Base-by-base conservation (phyloP, 1,140 invertebrate genomes). In the Tachypleus tridentatus region DNA sequence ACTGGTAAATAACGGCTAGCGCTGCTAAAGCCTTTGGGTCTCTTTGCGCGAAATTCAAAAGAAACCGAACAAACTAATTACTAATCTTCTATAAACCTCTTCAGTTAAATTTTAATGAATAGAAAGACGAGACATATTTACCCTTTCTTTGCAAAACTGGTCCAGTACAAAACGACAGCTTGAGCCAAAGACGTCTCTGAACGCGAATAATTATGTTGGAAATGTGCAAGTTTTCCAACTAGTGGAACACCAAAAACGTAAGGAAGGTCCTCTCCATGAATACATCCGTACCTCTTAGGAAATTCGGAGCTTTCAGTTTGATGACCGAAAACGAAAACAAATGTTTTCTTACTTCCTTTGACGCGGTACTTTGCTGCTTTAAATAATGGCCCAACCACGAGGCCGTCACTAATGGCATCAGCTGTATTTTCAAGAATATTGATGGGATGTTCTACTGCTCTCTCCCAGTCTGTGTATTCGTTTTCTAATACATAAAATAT, bases 81-180 rank as follows among this genome's bases (percentile, higher is more conserved):
- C 29, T 29, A 29, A 29, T 29, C 0, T 29, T 29, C 2, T 29
- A 29, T 29, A 29, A 29, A 29, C 29, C 29, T 29, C 29, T 29
- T 29, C 29, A 29, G 29, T 29, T 29, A 29, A 29, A 29, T 29
- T 2, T 2, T 29, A 29, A 29, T 29, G 29, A 29, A 29, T 29
- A 29, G 29, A 29, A 29, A 29, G 29, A 29, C 29, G 29, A 29
- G 29, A 29, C 29, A 29, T 4, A 64, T 63, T 73, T 81, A 98
- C 95, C 96, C 96, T 9, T 87, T 91, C 75, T 91, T 89, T 8
- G 91, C 92, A 76, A 99, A 99, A 80, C 98, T 98, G n/a, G 91
- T 87, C 80, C 95, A 88, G 75, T 95, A 96, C 51, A 88, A 84
- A 81, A 98, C 97, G 61, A 95, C 87, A 64, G 87, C 88, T 78